Percentiles rank a stretch among this genome's conserved stretches.
phyloP scores from a whole-genome alignment of 2,888 invertebrate species.

The Barypeithes pellucidus region DNA sequence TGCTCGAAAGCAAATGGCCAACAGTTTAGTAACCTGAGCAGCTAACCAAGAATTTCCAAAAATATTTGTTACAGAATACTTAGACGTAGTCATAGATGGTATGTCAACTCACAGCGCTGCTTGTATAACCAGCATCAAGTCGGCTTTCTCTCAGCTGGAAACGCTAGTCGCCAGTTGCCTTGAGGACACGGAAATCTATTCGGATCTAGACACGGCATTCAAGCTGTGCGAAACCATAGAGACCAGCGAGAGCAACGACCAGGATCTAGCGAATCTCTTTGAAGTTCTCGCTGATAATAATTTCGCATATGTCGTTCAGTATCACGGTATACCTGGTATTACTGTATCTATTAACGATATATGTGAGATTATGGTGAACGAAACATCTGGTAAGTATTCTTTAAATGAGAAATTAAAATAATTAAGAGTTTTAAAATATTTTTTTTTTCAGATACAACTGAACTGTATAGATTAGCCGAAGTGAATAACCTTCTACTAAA shows the following conservation, averaged over 20 bases:
- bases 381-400: constrained; percentile 27
- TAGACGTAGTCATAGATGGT: constrained; percentile 84
- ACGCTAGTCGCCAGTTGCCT: constrained; percentile 35
- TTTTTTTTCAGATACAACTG: constrained; percentile 64
- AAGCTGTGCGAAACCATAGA: constrained; percentile 84
- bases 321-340: constrained; percentile 88
- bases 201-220: constrained; percentile 73
- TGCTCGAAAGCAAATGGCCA: too few relatives aligned
- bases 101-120: constrained; percentile 72
- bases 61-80: constrained; percentile 79
- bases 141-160: constrained; percentile 46
- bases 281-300: constrained; percentile 85
- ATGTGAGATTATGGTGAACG: constrained; percentile 83
- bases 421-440: neutral
- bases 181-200: constrained; percentile 37
- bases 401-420: neutral
- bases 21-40: too few relatives aligned
- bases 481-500: constrained; percentile 82
- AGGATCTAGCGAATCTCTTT: constrained; percentile 87
- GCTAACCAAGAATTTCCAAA: neutral
- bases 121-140: constrained; percentile 53
- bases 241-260: constrained; percentile 72
- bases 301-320: constrained; percentile 93
- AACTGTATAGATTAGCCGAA: constrained; percentile 78
- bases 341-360: constrained; percentile 80